phyloP scores from a whole-genome alignment of 2,113 vertebrate genomes.

The Lethenteron reissneri region DNA sequence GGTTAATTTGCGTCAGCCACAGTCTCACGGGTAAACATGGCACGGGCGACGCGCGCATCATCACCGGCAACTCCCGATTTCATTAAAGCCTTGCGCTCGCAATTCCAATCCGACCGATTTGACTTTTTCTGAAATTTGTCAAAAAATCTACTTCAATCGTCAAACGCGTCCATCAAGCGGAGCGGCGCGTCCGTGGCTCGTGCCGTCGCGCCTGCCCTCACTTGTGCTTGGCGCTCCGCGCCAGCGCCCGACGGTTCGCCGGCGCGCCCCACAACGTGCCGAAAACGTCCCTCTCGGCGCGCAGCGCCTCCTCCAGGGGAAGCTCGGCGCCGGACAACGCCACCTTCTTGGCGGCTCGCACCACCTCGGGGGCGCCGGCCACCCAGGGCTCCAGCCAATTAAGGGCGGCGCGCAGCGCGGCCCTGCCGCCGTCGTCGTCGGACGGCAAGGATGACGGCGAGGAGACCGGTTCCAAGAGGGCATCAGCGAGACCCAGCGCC shows the following conservation, averaged over 20 bases:
- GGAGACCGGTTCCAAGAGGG: slow-evolving; percentile 16
- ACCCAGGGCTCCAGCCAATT: slow-evolving; percentile 39
- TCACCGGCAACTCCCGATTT: too few species aligned
- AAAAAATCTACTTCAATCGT: too few species aligned
- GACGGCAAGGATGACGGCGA: too few species aligned
- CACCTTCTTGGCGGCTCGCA: slow-evolving; percentile 46
- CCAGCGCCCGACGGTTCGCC: slow-evolving; percentile 49
- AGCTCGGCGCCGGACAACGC: slow-evolving; percentile 46
- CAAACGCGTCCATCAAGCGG: too few species aligned
- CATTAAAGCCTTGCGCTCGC: too few species aligned
- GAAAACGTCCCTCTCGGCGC: slow-evolving; percentile 46
- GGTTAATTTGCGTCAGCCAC: too few species aligned
- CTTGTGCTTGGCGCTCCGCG: slow-evolving; percentile 36
- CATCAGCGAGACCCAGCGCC: slow-evolving; percentile 38
- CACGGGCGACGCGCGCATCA: too few species aligned
- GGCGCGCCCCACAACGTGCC: slow-evolving; percentile 65
- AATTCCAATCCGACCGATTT: too few species aligned
- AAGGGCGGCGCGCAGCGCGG: slow-evolving; percentile 22
- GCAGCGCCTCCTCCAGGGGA: slow-evolving; percentile 40
- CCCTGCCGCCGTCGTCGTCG: neutral
- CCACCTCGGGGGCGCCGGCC: slow-evolving; percentile 33
- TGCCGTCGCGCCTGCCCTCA: slow-evolving; percentile 16
- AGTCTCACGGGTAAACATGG: too few species aligned
- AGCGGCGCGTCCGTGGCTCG: too few species aligned
- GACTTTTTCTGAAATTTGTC: too few species aligned